Evolutionary conservation across 2,888 invertebrate genomes (phyloP), one percentile per base, ranked within the genome.

Genomic region (Hipparchia semele): DNA sequence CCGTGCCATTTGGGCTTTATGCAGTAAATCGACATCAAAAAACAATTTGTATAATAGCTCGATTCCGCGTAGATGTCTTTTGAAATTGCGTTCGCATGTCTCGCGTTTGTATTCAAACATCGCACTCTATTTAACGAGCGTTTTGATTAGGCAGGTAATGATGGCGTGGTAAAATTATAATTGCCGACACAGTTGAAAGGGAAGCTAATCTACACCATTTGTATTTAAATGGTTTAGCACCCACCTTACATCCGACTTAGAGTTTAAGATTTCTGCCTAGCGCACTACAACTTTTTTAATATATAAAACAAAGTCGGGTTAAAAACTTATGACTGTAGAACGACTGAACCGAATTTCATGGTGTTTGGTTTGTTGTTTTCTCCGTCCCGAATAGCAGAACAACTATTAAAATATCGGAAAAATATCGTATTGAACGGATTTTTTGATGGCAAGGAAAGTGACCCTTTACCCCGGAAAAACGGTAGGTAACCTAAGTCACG

Each of bases 61-160:
- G 53, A 61, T 69, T 69, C n/a, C 53, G 61, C 13, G 61, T 61
- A n/a, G 53, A 61, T 61, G 61, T 61, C 69, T 45, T 69, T 51
- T 6, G 69, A 53, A 61, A 69, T 61, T 61, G 69, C 69, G 69
- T 53, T 69, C 61, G 69, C 69, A 69, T 69, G 69, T 69, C 61
- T 60, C 39, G 60, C 13, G 69, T 69, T 61, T 61, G 39, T 69
- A 53, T 69, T 69, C 69, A 53, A 69, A 69, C 69, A 61, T 53
- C 69, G 69, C 69, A 69, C 69, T 69, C 69, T 69, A 69, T 69
- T 69, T 69, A 69, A 69, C 61, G 69, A 69, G 61, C 53, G 39
- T 60, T 61, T 61, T 69, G 69, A 69, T 69, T 69, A 69, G 69
- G 61, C 49, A 69, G 13, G 51, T 69, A 69, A 69, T 69, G 53